Conservation (phyloP, 1,140 invertebrate genomes). For the Pygmarrhopalites habei region DNA sequence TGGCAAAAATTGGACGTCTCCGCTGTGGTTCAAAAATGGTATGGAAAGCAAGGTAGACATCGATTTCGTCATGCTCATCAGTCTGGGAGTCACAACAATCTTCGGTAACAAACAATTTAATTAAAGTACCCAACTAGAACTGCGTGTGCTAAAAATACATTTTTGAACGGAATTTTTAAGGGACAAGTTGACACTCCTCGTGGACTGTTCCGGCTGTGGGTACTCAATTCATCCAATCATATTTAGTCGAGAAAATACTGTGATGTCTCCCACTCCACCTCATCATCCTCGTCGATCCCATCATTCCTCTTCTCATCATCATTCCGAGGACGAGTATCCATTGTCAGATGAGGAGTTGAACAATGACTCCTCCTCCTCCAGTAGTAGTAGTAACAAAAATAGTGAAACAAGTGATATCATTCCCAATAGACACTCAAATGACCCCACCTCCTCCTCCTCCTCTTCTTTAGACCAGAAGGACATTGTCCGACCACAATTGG, state of each 20-base stretch:
- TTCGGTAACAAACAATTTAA: no score
- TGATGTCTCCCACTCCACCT: conserved; percentile 11
- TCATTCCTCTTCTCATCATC: not conserved
- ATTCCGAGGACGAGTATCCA: not conserved
- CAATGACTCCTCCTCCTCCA: not conserved
- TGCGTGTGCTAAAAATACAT: no score
- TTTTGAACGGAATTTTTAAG: no score
- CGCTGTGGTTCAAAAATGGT: conserved; percentile 64
- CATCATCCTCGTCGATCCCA: not conserved
- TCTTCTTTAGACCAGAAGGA: not conserved
- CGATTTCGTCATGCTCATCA: conserved; percentile 32
- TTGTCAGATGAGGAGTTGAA: not conserved
- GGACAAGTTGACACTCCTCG: conserved; percentile 62
- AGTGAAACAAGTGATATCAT: not conserved
- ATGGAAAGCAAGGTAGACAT: conserved; percentile 41
- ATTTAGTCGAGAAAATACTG: conserved; percentile 54
- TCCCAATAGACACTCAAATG: not conserved
- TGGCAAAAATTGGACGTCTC: conserved; percentile 85
- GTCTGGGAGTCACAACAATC: conserved; percentile 39
- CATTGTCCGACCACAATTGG: not conserved
- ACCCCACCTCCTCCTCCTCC: not conserved
- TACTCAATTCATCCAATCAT: conserved; percentile 49
- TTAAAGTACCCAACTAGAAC: conserved; percentile 6
- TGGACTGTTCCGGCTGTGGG: conserved; percentile 75
- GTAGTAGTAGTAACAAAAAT: conserved; percentile 1